Conservation (phyloP, 2,888 invertebrate genomes). For the Auanema freiburgensis region DNA sequence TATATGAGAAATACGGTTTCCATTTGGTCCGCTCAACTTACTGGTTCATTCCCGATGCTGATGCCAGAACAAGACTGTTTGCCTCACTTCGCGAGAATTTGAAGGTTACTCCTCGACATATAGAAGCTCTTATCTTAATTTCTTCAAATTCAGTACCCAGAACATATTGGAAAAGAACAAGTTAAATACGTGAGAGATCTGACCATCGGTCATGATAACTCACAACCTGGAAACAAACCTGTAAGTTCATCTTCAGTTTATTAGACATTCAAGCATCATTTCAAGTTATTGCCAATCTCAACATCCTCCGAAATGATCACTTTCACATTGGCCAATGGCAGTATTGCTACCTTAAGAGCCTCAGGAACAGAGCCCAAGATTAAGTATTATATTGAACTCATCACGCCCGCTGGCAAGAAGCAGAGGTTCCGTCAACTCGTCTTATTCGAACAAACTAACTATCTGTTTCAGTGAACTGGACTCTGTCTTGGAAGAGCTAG, state of each 20-base stretch:
- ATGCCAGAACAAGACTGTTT: conserved; percentile 55
- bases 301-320: conserved; percentile 84
- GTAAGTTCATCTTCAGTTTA: conserved; percentile 66
- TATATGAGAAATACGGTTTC: conserved; percentile 84
- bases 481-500: conserved; percentile 47
- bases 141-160: conserved; percentile 67
- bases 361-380: conserved; percentile 99
- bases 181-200: conserved; percentile 81
- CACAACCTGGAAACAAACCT: conserved; percentile 75
- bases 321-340: conserved; percentile 81
- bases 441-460: background rate
- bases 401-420: conserved; percentile 59
- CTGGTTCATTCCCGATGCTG: conserved; percentile 68
- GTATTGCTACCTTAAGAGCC: conserved; percentile 85
- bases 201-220: conserved; percentile 82
- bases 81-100: conserved; percentile 49
- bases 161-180: conserved; percentile 65
- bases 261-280: background rate
- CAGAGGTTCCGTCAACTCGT: conserved; percentile 22
- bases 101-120: conserved; percentile 20
- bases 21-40: conserved; percentile 87
- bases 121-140: background rate
- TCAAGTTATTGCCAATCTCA: conserved; percentile 68
- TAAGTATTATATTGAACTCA: conserved; percentile 92
- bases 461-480: conserved; percentile 46